Conservation (phyloP, 2,113 vertebrate genomes). For the Pitta sordida region DNA sequence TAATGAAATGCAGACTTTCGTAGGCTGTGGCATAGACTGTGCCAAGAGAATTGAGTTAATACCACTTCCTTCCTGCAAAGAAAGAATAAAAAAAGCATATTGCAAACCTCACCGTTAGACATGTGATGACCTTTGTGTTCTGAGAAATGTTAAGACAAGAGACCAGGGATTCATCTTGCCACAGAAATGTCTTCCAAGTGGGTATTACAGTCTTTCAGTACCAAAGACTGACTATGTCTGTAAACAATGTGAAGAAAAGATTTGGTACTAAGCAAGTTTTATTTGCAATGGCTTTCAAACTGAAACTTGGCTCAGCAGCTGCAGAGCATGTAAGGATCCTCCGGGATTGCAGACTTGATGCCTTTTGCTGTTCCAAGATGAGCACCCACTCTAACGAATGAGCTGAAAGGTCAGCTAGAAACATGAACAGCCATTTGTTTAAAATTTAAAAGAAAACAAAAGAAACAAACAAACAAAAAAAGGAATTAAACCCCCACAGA, state of each 20-base stretch:
- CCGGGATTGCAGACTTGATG: neutral
- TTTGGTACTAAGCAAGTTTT: neutral
- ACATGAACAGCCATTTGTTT: neutral
- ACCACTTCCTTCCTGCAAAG: constrained; percentile 54
- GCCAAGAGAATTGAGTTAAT: constrained; percentile 31
- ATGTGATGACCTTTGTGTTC: constrained; percentile 34
- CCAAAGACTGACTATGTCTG: neutral
- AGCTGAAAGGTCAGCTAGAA: constrained; percentile 41
- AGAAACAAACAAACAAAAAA: neutral
- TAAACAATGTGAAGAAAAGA: constrained; percentile 8
- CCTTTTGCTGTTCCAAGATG: neutral
- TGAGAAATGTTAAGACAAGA: constrained; percentile 2
- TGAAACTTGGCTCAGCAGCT: constrained; percentile 14
- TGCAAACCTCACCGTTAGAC: neutral
- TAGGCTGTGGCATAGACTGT: constrained; percentile 10
- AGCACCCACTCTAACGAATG: constrained; percentile 29
- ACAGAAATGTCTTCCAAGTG: constrained; percentile 13
- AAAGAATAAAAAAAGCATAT: neutral
- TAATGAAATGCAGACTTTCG: constrained; percentile 43
- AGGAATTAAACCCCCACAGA: neutral
- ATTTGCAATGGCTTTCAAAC: neutral
- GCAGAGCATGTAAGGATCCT: neutral
- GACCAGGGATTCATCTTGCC: constrained; percentile 24
- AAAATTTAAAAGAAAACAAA: neutral
- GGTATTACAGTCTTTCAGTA: constrained; percentile 11